Evolutionary conservation across 2,888 invertebrate species (phyloP).

Genomic region (Papilio demoleus): DNA sequence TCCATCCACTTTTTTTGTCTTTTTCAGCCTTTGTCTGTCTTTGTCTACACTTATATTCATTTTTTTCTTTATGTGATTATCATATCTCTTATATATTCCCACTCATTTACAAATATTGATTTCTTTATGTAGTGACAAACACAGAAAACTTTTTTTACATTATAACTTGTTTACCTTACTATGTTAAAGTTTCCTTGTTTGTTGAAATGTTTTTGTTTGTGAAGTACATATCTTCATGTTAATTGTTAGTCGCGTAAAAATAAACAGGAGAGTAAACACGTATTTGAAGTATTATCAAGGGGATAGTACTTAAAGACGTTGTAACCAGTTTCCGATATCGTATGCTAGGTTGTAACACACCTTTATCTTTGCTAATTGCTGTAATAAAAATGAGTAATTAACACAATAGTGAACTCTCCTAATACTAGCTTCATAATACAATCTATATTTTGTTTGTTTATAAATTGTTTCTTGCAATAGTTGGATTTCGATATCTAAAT

Average conservation of each 20-base stretch:
- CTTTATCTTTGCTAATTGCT: conserved; percentile 9
- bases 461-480: too few species aligned
- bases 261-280: not conserved
- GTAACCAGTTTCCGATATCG: not conserved
- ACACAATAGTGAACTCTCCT: not conserved
- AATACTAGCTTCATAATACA: too few species aligned
- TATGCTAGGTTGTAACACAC: not conserved
- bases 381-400: not conserved
- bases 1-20: too few species aligned
- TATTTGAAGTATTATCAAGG: not conserved
- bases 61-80: too few species aligned
- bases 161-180: not conserved
- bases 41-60: too few species aligned
- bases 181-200: not conserved
- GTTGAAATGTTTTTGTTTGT: not conserved
- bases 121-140: too few species aligned
- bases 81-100: too few species aligned
- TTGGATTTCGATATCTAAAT: too few species aligned
- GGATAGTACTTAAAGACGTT: not conserved
- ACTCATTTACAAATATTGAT: too few species aligned
- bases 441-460: too few species aligned
- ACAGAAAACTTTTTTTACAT: not conserved
- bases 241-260: not conserved
- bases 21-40: too few species aligned
- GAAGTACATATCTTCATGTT: not conserved